phyloP scores from a whole-genome alignment of 2,113 vertebrate genomes.

The Nycticebus coucang region DNA sequence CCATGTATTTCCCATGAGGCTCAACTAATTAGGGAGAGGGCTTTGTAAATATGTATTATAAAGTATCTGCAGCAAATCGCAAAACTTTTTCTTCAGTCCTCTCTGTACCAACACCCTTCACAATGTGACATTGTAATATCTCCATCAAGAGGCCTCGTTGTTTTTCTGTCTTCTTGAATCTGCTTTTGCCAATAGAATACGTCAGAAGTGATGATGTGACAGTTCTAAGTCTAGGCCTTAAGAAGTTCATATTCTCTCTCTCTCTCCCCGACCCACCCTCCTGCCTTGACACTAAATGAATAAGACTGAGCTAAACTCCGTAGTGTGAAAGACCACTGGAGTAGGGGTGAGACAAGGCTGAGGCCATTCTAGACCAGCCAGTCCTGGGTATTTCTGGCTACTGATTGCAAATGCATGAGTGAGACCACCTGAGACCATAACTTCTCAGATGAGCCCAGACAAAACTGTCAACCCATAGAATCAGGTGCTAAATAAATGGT shows the following conservation, averaged over 20 bases:
- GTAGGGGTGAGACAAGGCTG: not conserved
- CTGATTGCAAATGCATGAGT: not conserved
- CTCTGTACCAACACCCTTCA: not conserved
- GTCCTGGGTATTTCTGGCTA: not conserved
- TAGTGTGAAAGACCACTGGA: not conserved
- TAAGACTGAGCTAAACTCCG: not conserved
- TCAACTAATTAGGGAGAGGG: slow-evolving; percentile 13
- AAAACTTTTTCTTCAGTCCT: slow-evolving; percentile 30
- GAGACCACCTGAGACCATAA: not conserved
- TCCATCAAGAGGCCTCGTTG: not conserved
- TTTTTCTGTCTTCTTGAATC: not conserved
- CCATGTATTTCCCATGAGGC: not conserved
- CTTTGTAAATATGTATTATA: not conserved
- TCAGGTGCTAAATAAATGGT: not conserved
- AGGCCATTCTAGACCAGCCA: not conserved
- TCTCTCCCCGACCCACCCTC: not conserved
- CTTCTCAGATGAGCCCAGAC: not conserved
- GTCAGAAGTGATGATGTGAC: not conserved
- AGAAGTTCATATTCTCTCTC: not conserved
- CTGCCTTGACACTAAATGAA: not conserved
- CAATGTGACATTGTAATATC: not conserved
- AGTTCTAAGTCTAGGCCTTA: not conserved
- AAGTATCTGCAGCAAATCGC: not conserved
- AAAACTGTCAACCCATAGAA: not conserved
- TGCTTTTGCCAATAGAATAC: not conserved